phyloP scores from a whole-genome alignment of 2,797 vertebrate genomes.

The Telmatherina bonti region DNA sequence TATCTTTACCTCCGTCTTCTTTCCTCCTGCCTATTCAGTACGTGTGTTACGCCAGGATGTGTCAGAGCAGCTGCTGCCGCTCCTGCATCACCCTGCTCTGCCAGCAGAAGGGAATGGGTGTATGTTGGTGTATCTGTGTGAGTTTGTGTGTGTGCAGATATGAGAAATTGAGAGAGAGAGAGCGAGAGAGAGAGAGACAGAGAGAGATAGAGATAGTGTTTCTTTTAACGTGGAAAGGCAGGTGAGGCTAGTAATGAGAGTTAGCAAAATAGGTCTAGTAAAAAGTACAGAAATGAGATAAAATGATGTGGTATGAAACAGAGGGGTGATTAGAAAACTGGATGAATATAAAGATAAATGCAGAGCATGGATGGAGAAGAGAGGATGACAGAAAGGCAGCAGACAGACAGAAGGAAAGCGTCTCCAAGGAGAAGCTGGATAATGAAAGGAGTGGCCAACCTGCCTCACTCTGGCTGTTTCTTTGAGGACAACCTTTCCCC shows the following conservation, averaged over 20 bases:
- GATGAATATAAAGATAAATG: slow-evolving; percentile 3
- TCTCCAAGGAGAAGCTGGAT: slow-evolving; percentile 45
- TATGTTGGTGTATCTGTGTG: slow-evolving; percentile 12
- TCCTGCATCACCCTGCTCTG: slow-evolving; percentile 66
- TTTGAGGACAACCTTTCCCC: slow-evolving; percentile 52
- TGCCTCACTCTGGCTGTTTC: slow-evolving; percentile 32
- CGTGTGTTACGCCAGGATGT: slow-evolving; percentile 58
- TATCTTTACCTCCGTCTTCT: slow-evolving; percentile 22
- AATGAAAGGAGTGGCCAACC: slow-evolving; percentile 63
- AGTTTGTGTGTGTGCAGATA: slow-evolving; percentile 8
- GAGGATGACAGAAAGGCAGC: slow-evolving; percentile 29
- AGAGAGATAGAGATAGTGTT: slow-evolving; percentile 2
- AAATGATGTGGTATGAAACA: not conserved
- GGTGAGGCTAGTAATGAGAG: slow-evolving; percentile 13
- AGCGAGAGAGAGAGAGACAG: not conserved
- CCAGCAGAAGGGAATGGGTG: slow-evolving; percentile 55
- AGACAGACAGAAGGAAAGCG: slow-evolving; percentile 24
- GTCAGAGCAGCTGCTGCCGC: slow-evolving; percentile 60
- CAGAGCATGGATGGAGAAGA: slow-evolving; percentile 20
- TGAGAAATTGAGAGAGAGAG: slow-evolving; percentile 4
- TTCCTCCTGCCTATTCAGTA: slow-evolving; percentile 51
- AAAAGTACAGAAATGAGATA: not conserved
- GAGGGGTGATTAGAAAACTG: slow-evolving; percentile 1
- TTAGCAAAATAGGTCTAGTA: not conserved
- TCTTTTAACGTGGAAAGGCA: slow-evolving; percentile 26